phyloP scores from a whole-genome alignment of 2,888 invertebrate genomes.

The Linyphia triangularis region DNA sequence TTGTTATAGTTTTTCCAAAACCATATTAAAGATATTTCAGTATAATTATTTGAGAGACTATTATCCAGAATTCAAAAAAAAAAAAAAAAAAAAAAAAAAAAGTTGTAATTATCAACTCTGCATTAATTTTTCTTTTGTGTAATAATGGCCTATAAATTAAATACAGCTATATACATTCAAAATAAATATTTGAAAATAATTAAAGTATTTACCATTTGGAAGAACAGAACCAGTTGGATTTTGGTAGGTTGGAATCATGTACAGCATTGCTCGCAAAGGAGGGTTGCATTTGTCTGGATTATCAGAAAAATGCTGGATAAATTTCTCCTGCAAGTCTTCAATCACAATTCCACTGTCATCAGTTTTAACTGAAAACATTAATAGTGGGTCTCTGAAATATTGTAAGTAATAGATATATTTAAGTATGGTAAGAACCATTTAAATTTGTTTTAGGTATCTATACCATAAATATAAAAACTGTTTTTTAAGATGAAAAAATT shows the following conservation, averaged over 20 bases:
- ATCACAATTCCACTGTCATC: constrained; percentile 82
- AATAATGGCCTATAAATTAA: no score
- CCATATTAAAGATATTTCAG: no score
- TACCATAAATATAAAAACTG: no score
- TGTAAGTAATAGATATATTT: constrained; percentile 43
- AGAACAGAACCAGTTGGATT: constrained; percentile 83
- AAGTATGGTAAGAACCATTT: neutral
- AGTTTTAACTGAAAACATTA: constrained; percentile 81
- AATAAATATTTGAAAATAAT: neutral
- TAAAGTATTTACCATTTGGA: constrained; percentile 77
- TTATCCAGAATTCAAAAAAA: no score
- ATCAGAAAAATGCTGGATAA: constrained; percentile 79
- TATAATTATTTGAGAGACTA: no score
- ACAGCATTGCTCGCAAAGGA: constrained; percentile 83
- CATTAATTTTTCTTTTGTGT: no score
- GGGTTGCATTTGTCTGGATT: constrained; percentile 31
- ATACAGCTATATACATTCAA: no score
- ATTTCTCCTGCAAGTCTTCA: constrained; percentile 81
- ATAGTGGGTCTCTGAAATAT: constrained; percentile 71
- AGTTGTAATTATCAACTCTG: no score
- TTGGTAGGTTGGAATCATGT: constrained; percentile 83
- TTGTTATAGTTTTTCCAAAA: no score
- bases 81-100: no score
- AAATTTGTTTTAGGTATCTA: no score
- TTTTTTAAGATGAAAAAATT: no score